Base-by-base conservation (phyloP, 2,888 invertebrate genomes). In the Meteorus colon region DNA sequence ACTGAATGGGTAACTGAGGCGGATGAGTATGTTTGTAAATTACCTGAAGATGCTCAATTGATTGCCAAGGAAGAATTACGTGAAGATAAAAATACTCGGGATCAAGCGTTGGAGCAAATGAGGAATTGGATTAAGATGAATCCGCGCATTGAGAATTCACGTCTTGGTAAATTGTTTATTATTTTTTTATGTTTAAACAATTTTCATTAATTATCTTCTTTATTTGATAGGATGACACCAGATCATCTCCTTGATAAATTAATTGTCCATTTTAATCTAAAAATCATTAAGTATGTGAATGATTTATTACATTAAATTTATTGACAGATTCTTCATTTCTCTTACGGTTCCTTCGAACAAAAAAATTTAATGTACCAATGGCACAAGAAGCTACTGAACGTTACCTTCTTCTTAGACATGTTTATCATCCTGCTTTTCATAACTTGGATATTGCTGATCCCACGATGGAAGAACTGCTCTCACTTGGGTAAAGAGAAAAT, bases 341-440 rank as follows among this genome's bases (percentile, higher is more conserved):
- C 63, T 91, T 96, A 71, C 92, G 95, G 77, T 96, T 95, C 87
- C 91, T 96, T 70, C 92, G 96, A n/a, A 92, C 93, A 77, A 95
- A 96, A 89, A 96, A 95, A 86, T 96, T 94, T 90, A 94, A 94
- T 86, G 93, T 96, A 0, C 94, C 94, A 1, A 94, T 94, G 92
- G 94, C 95, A 0, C 94, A 95, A 85, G 94, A 95, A 84, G 94
- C 94, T 29, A 91, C 95, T 72, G 94, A 96, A 87, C 92, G 96
- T 34, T 96, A 96, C 87, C 91, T 96, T 62, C 91, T 95, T 19
- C 91, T 96, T 74, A 92, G 96, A 34, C 94, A 95, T 88, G 94
- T 94, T 12, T 94, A 95, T 90, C 94, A 94, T 75, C 94, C 94
- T 63, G 93, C 94, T 74, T 95, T 95, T 89, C 93, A 93, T 84